Evolutionary conservation across 2,888 invertebrate genomes (phyloP), one percentile per base, ranked within the genome.

Genomic region (Apamea monoglypha): DNA sequence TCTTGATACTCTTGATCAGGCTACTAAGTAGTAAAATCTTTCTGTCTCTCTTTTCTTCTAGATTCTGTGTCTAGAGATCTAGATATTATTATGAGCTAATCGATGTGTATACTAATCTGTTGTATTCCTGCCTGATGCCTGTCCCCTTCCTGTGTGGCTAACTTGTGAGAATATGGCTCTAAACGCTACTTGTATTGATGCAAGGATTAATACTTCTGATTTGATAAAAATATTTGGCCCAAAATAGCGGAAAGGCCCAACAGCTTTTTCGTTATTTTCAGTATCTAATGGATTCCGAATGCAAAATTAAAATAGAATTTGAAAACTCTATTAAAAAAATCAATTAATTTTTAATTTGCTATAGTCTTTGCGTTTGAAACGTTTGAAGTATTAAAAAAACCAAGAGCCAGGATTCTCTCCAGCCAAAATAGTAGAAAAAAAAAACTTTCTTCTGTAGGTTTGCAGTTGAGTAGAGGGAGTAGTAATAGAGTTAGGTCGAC

Each of bases 401-500:
- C 2, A 83, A 90, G 94, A 94, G 94, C 93, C 93, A n/a, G n/a
- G 91, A 87, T 92, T 93, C 94, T 94, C 93, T 90, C 72, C 85
- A 92, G 93, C 91, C 91, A 91, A 91, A 89, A 91, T 84, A 92
- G 92, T 87, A 93, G 94, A 92, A 92, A 82, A 76, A 36, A 80
- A 92, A 89, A 91, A 91, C 90, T 94, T 95, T 96, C 93, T 96
- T 94, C 95, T 96, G 95, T 97, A 96, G 97, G 97, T 95, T 97
- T 97, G 95, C 97, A 97, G 96, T 97, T 97, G 96, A 97, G 97
- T 96, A 97, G 97, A 95, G 97, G 97, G 88, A 95, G 96, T 94
- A 97, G 97, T 96, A 96, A 96, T 96, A 97, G 97, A 92, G 96
- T 97, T 94, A 97, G 97, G 94, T 97, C 97, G 85, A 94, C 97